Evolutionary conservation across 2,888 invertebrate species (phyloP), one percentile per base, ranked within the genome.

Genomic region (Oegoconia quadripuncta): DNA sequence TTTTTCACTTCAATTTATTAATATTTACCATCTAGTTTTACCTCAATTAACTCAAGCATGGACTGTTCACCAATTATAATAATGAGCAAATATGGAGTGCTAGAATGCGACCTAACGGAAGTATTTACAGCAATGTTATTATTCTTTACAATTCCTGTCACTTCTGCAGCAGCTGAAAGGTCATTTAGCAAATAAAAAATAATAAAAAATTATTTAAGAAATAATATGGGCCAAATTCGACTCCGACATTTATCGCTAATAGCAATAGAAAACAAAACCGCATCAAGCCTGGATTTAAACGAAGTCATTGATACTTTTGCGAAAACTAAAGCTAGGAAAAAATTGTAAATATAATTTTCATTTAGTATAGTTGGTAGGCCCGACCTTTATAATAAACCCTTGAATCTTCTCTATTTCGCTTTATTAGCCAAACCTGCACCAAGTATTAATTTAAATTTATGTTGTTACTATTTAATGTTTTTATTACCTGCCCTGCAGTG

Each of bases 1-100:
- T 43, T 56, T 59, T 53, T 51, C 52, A 25, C 46, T 56, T 41
- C 48, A 55, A 46, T 58, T 52, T 50, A 22, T 55, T 49, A 52
- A 54, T 47, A 37, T 48, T 40, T 48, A 50, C 41, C 52, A 52
- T 35, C 49, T 46, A 30, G 39, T 58, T 39, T 35, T 55, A 32
- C 44, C 31, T 31, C n/a, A 31, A 31, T 17, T 55, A 39, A 51
- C 37, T 22, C 15, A 47, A 33, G 35, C 46, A 34, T 45, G 42
- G 44, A 34, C 45, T 37, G 23, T 52, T 52, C 45, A 33, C 45
- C 28, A 14, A 47, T 43, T 55, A 18, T 42, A 46, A 49, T 46
- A 39, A 44, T 42, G 33, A 48, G 27, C 13, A 49, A 46, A 44
- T 50, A 36, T 43, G 40, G 43, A 31, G 42, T 45, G 42, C 29